Base-by-base conservation (phyloP, 2,888 invertebrate species). In the Gonocerus acuteangulatus region DNA sequence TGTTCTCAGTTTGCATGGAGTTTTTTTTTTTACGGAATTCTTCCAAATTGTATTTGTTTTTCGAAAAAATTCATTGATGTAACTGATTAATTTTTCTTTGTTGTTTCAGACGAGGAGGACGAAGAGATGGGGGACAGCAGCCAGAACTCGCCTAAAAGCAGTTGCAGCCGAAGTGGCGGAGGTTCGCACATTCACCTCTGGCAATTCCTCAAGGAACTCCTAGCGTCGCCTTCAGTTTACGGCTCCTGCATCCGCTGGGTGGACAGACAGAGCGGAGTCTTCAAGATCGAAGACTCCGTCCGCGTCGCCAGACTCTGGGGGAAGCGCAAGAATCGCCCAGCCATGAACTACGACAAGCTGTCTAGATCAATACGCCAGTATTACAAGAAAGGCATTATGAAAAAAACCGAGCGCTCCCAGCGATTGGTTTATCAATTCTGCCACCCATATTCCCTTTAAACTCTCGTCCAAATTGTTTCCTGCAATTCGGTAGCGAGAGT, bases 341-440 rank as follows among this genome's bases (percentile, higher is more conserved):
- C 95, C 23, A 99, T 99, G 97, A 99, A 99, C 80, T 99, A 99
- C 78, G 99, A 99, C 79, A 99, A 99, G 75, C 79, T 99, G 51
- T 95, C 95, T 67, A 83, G 99, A 61, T 96, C 95, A 69, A 95
- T 99, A 73, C 80, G 99, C 56, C 97, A 99, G 75, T 96, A 96
- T 78, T 99, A 99, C 82, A 96, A 97, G 77, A 99, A 97, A 77
- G 95, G 95, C 61, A 96, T 97, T 75, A 95, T 96, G 92, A 95
- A 95, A 82, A 99, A 99, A 76, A 97, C 97, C 1, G 95, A 95
- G 74, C 82, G 96, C 67, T 95, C 95, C 69, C 97, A 99, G 77
- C 83, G 99, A 73, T 83, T 99, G 70, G 97, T 99, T 66, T 99
- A 99, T 78, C 97, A 97, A 78, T 99, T 99, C 78, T 96, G 95